phyloP scores from a whole-genome alignment of 1,140 invertebrate species.

The Tenebrio molitor region DNA sequence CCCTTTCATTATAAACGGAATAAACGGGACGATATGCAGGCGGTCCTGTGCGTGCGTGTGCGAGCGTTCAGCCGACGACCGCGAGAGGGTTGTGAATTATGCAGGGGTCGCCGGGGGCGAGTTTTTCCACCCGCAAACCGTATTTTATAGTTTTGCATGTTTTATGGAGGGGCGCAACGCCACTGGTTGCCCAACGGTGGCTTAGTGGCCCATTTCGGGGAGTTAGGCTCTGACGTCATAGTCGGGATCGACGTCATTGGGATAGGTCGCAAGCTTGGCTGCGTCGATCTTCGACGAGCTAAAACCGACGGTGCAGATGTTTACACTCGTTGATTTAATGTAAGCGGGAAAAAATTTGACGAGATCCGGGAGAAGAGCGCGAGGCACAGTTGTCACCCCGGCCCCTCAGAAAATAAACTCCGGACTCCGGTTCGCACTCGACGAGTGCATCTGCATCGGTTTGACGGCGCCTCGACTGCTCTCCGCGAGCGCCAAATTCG shows the following conservation, averaged over 20 bases:
- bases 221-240: conserved; percentile 47
- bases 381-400: too few species aligned
- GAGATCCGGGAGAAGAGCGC: too few species aligned
- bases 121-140: not conserved
- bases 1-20: not conserved
- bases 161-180: conserved; percentile 1
- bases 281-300: not conserved
- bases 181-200: conserved; percentile 3
- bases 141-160: conserved; percentile 19
- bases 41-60: not conserved
- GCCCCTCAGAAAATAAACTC: too few species aligned
- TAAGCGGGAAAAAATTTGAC: too few species aligned
- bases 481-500: too few species aligned
- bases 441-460: too few species aligned
- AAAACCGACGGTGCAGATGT: not conserved
- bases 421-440: too few species aligned
- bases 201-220: conserved; percentile 42
- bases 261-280: conserved; percentile 50
- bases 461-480: too few species aligned
- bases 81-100: not conserved
- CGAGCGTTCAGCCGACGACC: not conserved
- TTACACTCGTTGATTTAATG: too few species aligned
- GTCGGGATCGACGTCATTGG: conserved; percentile 56
- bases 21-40: not conserved
- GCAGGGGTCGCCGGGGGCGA: not conserved